phyloP scores from a whole-genome alignment of 2,113 vertebrate species.

The Oenanthe oenanthe region DNA sequence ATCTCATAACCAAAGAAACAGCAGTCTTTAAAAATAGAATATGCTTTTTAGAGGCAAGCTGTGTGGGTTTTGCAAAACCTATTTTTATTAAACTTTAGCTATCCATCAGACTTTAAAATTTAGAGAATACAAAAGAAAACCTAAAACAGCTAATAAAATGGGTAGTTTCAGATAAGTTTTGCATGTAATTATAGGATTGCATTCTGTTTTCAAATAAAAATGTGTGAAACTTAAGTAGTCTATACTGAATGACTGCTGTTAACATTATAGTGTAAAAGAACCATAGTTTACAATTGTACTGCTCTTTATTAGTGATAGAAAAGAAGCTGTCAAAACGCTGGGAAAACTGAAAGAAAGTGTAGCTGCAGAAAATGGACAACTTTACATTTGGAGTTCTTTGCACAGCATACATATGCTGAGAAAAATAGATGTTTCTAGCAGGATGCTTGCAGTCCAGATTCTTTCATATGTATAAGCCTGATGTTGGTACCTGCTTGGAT shows the following conservation, averaged over 20 bases:
- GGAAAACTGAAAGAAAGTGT: neutral
- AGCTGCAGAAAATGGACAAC: neutral
- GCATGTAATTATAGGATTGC: neutral
- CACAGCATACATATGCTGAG: neutral
- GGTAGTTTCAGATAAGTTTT: neutral
- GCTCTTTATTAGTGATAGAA: neutral
- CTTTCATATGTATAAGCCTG: neutral
- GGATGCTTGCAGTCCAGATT: neutral
- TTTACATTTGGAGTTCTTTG: neutral
- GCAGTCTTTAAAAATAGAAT: neutral
- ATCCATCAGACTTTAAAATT: neutral
- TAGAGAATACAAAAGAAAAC: neutral
- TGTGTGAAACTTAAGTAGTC: neutral
- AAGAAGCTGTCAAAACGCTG: neutral
- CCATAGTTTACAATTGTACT: neutral
- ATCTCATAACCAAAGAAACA: neutral
- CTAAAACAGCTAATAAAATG: neutral
- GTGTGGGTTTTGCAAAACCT: neutral
- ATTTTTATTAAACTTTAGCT: neutral
- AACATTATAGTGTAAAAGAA: neutral
- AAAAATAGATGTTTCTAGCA: neutral
- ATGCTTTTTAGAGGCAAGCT: neutral
- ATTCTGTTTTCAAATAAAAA: neutral
- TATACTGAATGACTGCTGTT: neutral
- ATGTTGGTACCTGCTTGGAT: neutral